phyloP scores from a whole-genome alignment of 2,888 invertebrate genomes.

The Tenodera sinensis region DNA sequence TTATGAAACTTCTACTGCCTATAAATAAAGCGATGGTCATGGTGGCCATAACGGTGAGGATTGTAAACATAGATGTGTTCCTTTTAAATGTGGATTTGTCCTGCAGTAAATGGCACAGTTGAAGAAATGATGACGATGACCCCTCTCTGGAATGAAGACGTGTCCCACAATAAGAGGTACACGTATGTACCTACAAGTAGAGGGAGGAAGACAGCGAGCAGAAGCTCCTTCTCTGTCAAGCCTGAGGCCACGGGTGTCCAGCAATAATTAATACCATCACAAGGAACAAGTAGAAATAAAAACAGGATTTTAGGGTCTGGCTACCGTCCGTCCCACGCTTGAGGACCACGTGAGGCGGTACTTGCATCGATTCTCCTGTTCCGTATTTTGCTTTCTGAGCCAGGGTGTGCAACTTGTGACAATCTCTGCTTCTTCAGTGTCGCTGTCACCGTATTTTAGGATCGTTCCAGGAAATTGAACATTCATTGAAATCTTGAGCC shows the following conservation, averaged over 20 bases:
- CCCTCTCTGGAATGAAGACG: too few species aligned
- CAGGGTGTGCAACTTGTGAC: background rate
- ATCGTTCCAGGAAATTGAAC: too few species aligned
- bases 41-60: too few species aligned
- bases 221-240: background rate
- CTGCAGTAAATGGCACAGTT: too few species aligned
- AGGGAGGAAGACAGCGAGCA: background rate
- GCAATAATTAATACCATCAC: background rate
- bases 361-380: background rate
- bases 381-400: background rate
- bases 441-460: too few species aligned
- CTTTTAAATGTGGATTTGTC: too few species aligned
- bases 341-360: background rate
- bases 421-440: too few species aligned
- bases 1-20: too few species aligned
- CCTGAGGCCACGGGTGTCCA: background rate
- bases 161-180: background rate
- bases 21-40: too few species aligned
- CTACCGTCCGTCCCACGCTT: background rate
- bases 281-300: background rate
- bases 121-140: too few species aligned
- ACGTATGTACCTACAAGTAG: background rate
- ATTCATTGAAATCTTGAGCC: too few species aligned
- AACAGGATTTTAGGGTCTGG: background rate
- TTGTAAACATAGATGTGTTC: too few species aligned